Evolutionary conservation across 2,888 invertebrate genomes (phyloP), one percentile per base, ranked within the genome.

Genomic region (Scrobipalpa costella): DNA sequence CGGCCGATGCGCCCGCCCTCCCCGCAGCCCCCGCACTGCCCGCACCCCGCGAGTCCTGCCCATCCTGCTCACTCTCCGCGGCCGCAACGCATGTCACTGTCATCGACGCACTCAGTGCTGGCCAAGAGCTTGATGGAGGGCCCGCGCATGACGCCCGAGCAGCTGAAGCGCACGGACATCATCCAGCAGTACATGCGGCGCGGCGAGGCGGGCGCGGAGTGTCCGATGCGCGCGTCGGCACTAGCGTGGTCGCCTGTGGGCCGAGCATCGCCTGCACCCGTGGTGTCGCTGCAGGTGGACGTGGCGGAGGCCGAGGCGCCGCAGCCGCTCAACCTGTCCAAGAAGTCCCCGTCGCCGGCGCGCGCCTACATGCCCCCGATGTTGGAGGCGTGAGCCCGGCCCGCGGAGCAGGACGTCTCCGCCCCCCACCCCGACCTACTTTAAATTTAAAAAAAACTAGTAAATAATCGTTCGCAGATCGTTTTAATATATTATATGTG

Each of bases 131-230:
- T 98, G 69, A 97, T 97, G 95, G 97, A 97, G 80, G 97, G 97
- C n/a, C 97, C 98, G 7, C 93, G 97, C 73, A 97, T 97, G 96
- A 97, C 97, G 52, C 96, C 97, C 61, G 98, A 98, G 86, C 97
- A 97, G 90, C 93, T 97, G 88, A 97, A 97, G 85, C 95, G 97
- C 78, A 96, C 97, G 40, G 98, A 98, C 86, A 95, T 97, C 78
- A 97, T 98, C 81, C 97, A 97, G 88, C 97, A 96, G 83, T 97
- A 96, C 86, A 96, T 98, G 84, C 96, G 97, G 94, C 94, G 96
- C 66, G 94, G 94, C 2, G 95, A 95, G 73, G 85, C 91, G 8
- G 83, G 86, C 64, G 90, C 92, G 67, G 93, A 75, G 86, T 88
- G 88, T 78, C 86, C 88, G 68, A 76, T 85, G 80, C 88, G 87